Conservation (phyloP, 1,140 invertebrate species). For the Calliphora vicina region DNA sequence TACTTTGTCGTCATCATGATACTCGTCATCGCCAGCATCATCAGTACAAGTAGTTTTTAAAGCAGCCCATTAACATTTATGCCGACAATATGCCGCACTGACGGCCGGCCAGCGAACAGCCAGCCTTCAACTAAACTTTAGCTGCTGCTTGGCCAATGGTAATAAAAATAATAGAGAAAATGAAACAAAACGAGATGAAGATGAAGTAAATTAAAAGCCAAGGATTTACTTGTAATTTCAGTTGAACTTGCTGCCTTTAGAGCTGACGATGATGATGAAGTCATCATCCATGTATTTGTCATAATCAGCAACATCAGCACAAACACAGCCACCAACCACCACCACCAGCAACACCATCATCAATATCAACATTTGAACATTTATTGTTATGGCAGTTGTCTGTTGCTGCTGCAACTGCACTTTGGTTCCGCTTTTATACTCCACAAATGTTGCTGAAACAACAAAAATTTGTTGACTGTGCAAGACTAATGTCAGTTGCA, state of each 20-base stretch:
- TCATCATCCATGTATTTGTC: neutral
- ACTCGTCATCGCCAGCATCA: neutral
- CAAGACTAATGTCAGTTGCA: neutral
- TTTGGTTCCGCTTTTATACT: neutral
- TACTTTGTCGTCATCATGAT: neutral
- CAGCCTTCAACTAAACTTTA: neutral
- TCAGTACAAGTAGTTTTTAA: neutral
- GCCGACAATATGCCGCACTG: neutral
- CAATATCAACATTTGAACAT: neutral
- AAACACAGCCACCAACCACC: no score
- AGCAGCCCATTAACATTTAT: neutral
- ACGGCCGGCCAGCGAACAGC: no score
- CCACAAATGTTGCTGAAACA: neutral
- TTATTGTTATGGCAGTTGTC: neutral
- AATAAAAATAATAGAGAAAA: neutral
- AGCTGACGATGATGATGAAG: neutral
- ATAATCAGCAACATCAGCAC: neutral
- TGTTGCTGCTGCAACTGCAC: neutral
- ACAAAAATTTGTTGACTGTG: neutral
- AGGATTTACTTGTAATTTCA: neutral
- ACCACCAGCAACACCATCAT: neutral
- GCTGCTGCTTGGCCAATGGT: neutral
- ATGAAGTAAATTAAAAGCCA: neutral
- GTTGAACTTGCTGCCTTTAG: neutral
- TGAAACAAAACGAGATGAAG: no score